Conservation (phyloP, 2,113 vertebrate genomes). For the Poeciliopsis turrubarensis region DNA sequence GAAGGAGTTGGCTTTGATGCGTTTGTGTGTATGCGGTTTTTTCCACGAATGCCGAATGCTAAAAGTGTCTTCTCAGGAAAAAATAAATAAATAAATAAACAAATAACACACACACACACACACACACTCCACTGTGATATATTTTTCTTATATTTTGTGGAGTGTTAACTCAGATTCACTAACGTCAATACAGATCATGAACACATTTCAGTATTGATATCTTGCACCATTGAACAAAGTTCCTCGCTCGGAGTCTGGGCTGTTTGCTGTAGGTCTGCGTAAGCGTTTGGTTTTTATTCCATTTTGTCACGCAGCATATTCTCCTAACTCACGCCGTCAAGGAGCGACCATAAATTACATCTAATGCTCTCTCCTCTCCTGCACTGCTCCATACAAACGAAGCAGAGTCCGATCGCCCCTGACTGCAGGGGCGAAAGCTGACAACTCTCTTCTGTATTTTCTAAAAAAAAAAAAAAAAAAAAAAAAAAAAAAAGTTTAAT, state of each 20-base stretch:
- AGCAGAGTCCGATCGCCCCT: too few species aligned
- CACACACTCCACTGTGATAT: not conserved
- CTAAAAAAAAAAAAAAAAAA: too few species aligned
- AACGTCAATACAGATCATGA: not conserved
- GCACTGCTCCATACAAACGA: not conserved
- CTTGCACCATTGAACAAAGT: not conserved
- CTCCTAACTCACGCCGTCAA: conserved; percentile 2
- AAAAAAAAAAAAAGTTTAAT: too few species aligned
- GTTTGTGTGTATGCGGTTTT: too few species aligned
- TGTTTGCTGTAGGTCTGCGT: conserved; percentile 7
- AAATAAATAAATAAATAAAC: too few species aligned
- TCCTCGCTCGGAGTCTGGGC: not conserved
- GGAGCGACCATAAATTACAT: not conserved
- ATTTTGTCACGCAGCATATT: conserved; percentile 2
- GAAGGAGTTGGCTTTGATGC: not conserved
- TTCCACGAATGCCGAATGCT: too few species aligned
- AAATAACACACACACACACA: conserved; percentile 9
- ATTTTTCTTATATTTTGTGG: too few species aligned
- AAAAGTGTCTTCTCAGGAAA: not conserved
- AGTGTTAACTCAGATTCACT: not conserved
- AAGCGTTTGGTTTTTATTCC: not conserved
- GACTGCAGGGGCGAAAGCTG: too few species aligned
- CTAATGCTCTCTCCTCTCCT: not conserved
- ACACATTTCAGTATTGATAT: not conserved
- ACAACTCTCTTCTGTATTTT: too few species aligned